Evolutionary conservation across 2,888 invertebrate species (phyloP).

Genomic region (Sialis fuliginosa): DNA sequence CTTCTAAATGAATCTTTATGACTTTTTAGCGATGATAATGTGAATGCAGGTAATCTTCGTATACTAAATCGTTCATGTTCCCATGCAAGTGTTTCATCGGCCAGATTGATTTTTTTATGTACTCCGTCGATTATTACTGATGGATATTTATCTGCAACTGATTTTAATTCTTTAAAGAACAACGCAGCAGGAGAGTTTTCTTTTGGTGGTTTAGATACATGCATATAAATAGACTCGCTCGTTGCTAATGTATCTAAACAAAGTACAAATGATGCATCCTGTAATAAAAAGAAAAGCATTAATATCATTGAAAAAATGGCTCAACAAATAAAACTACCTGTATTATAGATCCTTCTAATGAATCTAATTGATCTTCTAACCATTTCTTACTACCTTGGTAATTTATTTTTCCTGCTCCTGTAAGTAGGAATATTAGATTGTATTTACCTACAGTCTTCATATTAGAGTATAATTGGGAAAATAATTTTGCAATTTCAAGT

Average conservation of each 20-base stretch:
- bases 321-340: slow-evolving; percentile 37
- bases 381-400: slow-evolving; percentile 92
- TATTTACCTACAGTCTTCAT: slow-evolving; percentile 53
- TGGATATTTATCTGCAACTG: slow-evolving; percentile 29
- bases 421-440: slow-evolving; percentile 71
- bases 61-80: slow-evolving; percentile 95
- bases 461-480: slow-evolving; percentile 70
- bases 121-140: slow-evolving; percentile 41
- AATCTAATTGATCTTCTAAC: slow-evolving; percentile 84
- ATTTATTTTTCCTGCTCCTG: slow-evolving; percentile 83
- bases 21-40: slow-evolving; percentile 62
- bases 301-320: slow-evolving; percentile 6
- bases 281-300: slow-evolving; percentile 17
- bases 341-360: slow-evolving; percentile 45
- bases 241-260: slow-evolving; percentile 71
- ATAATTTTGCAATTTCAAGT: slow-evolving; percentile 70
- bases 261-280: slow-evolving; percentile 79
- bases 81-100: slow-evolving; percentile 84
- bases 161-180: slow-evolving; percentile 45
- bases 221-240: slow-evolving; percentile 54
- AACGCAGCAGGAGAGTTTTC: slow-evolving; percentile 59
- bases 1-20: slow-evolving; percentile 42
- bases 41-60: slow-evolving; percentile 77
- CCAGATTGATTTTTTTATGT: slow-evolving; percentile 94
- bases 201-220: slow-evolving; percentile 91